Base-by-base conservation (phyloP, 2,888 invertebrate genomes). In the Hypsopygia costalis region DNA sequence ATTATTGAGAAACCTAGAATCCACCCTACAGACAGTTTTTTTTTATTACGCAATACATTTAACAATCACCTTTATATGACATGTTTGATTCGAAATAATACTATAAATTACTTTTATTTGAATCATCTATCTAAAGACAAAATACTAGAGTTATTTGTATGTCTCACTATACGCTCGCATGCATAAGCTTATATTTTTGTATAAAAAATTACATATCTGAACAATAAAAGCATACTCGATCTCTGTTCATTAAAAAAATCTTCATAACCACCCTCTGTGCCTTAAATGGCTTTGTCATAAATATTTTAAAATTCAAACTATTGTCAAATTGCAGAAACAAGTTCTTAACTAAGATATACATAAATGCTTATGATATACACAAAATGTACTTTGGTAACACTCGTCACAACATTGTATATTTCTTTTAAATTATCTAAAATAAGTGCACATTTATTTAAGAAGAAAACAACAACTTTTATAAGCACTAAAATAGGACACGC, bases 291-390 rank as follows among this genome's bases (percentile, higher is more conserved):
- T 37, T 31, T 40, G 37, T 42, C 42, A 42, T 39, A 41, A 55
- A 49, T 35, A 11, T 48, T 54, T 49, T 46, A 40, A 16, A 53
- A 49, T 54, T 52, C 62, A 58, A 62, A 62, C 69, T 73, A 72
- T 74, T 72, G 63, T 72, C 67, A 55, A 59, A 55, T 61, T 57
- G 52, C 53, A 57, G 46, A 65, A 69, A 64, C 58, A 53, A 59
- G 43, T 55, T 51, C 43, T 54, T 54, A 62, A 52, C 47, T 43
- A 45, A 51, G 35, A 41, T 43, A 40, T 45, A 47, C 34, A 39
- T 47, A 38, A 46, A 43, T 46, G 36, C 42, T 42, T 32, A 51
- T 46, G 49, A 50, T n/a, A 45, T 43, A 50, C 52, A 52, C 54
- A 49, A 54, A 58, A 56, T 55, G 50, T 58, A 58, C 47, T 53